Evolutionary conservation across 2,797 vertebrate species (phyloP).

Genomic region (Carcharodon carcharias): DNA sequence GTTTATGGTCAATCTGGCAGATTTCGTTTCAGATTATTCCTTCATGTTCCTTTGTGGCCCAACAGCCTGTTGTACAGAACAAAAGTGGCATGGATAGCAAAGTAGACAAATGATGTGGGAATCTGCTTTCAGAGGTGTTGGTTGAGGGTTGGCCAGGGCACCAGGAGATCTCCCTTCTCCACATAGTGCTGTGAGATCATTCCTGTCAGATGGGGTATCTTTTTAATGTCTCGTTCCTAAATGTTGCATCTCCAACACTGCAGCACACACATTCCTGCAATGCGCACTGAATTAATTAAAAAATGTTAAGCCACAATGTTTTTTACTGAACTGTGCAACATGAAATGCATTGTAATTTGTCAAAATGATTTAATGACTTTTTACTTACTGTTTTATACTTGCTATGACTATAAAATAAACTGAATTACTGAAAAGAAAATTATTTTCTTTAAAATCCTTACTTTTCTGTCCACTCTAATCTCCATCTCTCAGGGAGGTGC

Average conservation of each 20-base stretch:
- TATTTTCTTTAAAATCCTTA: neutral
- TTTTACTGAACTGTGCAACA: neutral
- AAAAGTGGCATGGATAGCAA: neutral
- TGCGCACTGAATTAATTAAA: neutral
- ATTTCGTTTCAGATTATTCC: neutral
- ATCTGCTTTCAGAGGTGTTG: neutral
- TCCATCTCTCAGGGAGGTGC: neutral
- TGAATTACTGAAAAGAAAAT: constrained; percentile 11
- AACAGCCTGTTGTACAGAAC: neutral
- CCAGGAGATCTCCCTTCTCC: neutral
- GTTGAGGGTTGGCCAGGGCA: neutral
- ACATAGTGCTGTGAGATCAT: neutral
- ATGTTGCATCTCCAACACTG: neutral
- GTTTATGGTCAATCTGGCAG: neutral
- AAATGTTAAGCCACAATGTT: neutral
- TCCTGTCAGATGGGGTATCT: neutral
- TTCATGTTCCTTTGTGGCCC: neutral
- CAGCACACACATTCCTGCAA: neutral
- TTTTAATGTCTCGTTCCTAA: neutral
- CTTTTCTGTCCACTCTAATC: neutral
- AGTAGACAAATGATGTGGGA: neutral
- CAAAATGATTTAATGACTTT: neutral
- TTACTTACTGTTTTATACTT: neutral
- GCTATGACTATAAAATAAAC: neutral
- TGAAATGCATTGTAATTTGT: neutral